A percentile compares a stretch with the other conserved stretches of the same genome.
phyloP scores from a whole-genome alignment of 2,888 invertebrate genomes.

The Xylota segnis region DNA sequence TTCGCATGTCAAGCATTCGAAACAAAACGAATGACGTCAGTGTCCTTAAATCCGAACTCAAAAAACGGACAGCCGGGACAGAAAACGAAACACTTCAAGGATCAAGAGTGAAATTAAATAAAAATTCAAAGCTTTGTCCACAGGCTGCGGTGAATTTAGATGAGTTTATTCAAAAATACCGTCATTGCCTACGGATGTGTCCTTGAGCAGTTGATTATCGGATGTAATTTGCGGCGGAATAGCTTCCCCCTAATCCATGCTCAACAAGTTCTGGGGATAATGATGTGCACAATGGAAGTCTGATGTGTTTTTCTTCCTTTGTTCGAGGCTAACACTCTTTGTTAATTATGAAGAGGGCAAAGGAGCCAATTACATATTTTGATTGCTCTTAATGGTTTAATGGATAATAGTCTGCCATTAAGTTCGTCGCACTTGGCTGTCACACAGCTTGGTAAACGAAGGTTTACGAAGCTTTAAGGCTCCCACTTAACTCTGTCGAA shows the following conservation, averaged over 20 bases:
- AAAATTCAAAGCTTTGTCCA: neutral
- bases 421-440: neutral
- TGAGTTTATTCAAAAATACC: neutral
- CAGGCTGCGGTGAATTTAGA: neutral
- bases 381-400: constrained; percentile 19
- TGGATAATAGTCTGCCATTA: constrained; percentile 9
- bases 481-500: neutral
- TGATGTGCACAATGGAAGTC: neutral
- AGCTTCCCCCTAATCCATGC: neutral
- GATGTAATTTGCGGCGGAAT: neutral
- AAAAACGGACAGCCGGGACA: neutral
- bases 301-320: neutral
- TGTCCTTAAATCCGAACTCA: neutral
- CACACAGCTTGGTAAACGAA: no score
- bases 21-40: neutral
- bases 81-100: neutral
- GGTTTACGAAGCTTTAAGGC: no score
- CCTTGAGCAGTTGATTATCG: neutral
- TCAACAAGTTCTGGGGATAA: neutral
- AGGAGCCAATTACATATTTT: constrained; percentile 11
- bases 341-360: neutral
- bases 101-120: neutral
- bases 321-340: neutral
- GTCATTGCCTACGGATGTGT: neutral
- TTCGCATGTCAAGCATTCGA: neutral